Evolutionary conservation across 2,113 vertebrate species (phyloP).

Genomic region (Meles meles): DNA sequence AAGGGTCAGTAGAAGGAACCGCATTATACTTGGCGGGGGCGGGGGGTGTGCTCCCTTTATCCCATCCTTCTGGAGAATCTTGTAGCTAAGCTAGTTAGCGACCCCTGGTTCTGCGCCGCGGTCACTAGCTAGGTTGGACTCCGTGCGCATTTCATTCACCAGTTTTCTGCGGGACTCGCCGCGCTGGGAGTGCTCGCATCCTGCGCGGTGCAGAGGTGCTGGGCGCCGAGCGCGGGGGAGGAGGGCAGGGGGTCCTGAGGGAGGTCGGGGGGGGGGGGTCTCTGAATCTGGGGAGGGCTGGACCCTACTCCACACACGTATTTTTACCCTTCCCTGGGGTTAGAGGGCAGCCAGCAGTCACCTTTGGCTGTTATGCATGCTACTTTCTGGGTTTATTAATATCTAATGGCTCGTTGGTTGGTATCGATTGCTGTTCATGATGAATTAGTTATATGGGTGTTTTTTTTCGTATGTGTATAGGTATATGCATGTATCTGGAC

Average conservation of each 20-base stretch:
- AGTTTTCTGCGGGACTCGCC: conserved; percentile 56
- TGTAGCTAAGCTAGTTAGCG: conserved; percentile 20
- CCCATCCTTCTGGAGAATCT: not conserved
- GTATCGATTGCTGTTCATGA: conserved; percentile 58
- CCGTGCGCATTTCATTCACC: conserved; percentile 58
- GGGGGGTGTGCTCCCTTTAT: not conserved
- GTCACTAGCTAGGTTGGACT: not conserved
- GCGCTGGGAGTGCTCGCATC: not conserved
- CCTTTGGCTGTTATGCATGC: not conserved
- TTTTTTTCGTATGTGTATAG: conserved; percentile 23
- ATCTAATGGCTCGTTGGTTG: conserved; percentile 45
- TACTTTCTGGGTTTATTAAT: conserved; percentile 57
- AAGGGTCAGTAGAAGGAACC: not conserved
- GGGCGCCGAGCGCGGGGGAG: not conserved
- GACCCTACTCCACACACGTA: not conserved
- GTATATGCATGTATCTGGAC: conserved; percentile 7
- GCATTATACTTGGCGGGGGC: not conserved
- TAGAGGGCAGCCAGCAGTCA: not conserved
- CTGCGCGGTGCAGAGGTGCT: not conserved
- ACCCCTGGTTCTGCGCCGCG: conserved; percentile 39
- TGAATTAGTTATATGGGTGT: conserved; percentile 60
- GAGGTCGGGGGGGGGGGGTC: not conserved
- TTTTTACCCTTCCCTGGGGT: not conserved
- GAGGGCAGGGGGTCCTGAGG: not conserved
- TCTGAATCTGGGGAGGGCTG: not conserved